Evolutionary conservation across 2,888 invertebrate species (phyloP).

Genomic region (Rosalia funebris): DNA sequence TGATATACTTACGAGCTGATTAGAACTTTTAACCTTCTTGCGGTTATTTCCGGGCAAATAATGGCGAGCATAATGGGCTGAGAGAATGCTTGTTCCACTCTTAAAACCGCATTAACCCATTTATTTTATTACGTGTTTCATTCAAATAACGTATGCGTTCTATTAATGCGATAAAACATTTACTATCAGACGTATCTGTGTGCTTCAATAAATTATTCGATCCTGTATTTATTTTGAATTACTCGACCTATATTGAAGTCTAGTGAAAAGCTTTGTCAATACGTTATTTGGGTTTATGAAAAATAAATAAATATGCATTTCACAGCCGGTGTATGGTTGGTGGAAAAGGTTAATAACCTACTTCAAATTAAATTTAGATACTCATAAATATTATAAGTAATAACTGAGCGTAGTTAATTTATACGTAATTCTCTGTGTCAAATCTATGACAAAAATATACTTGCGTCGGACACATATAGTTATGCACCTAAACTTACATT

Average conservation of each 20-base stretch:
- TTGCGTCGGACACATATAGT: no score
- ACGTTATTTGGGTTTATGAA: not conserved
- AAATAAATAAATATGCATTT: not conserved
- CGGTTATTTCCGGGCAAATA: constrained; percentile 19
- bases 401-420: no score
- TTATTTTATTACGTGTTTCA: not conserved
- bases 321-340: no score
- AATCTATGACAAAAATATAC: no score
- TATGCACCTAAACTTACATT: no score
- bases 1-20: constrained; percentile 12
- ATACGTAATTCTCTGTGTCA: no score
- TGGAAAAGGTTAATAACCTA: not conserved
- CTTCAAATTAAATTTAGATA: no score
- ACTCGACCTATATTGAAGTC: not conserved
- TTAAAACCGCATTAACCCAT: constrained; percentile 9
- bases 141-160: not conserved
- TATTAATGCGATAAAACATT: not conserved
- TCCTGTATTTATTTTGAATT: not conserved
- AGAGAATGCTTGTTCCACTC: constrained; percentile 15
- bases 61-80: constrained; percentile 1
- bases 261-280: not conserved
- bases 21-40: constrained; percentile 17
- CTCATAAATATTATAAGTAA: no score
- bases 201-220: not conserved
- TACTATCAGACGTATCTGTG: not conserved